Base-by-base conservation (phyloP, 1,140 invertebrate species). In the Sitobion miscanthi region DNA sequence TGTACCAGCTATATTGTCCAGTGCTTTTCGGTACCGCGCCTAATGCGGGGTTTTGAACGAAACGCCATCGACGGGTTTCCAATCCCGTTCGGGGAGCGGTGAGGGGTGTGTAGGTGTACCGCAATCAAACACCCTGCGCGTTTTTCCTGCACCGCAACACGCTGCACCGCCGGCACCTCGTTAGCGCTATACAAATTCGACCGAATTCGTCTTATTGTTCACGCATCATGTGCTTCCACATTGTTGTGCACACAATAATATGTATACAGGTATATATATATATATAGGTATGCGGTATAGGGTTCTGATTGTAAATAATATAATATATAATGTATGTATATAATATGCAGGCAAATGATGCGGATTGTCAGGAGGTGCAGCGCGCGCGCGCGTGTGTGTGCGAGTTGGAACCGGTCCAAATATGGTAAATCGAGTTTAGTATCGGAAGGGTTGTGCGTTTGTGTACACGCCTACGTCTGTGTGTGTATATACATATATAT, bases 341-440 rank as follows among this genome's bases (percentile, higher is more conserved):
- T 54, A 54, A 54, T 54, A 90, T 91, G 69, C 38, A 91, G 45
- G 90, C 30, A 42, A 91, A 91, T 82, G 62, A 42, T 77, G 62
- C 62, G 45, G 90, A 91, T 82, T 91, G 57, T 83, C 20, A 25
- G 47, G 77, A 82, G 90, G 62, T 47, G 90, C 62, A 91, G 90
- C 62, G 38, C 0, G 35, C n/a, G 2, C 14, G 52, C 21, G 25
- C 6, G 69, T 35, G 35, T 42, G 38, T 85, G 23, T 14, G 77
- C 91, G 91, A 92, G 91, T 83, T 52, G 47, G 45, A 92, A 92
- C 91, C 91, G 91, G 91, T 92, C 91, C 77, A 92, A 83, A 92
- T 83, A 92, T 83, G 91, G 91, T 83, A 92, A 83, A 92, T 83
- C 91, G 77, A 82, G 90, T 91, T 91, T 91, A 83, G 69, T 91